Conservation (phyloP, 2,113 vertebrate species). For the Phaetusa simplex region DNA sequence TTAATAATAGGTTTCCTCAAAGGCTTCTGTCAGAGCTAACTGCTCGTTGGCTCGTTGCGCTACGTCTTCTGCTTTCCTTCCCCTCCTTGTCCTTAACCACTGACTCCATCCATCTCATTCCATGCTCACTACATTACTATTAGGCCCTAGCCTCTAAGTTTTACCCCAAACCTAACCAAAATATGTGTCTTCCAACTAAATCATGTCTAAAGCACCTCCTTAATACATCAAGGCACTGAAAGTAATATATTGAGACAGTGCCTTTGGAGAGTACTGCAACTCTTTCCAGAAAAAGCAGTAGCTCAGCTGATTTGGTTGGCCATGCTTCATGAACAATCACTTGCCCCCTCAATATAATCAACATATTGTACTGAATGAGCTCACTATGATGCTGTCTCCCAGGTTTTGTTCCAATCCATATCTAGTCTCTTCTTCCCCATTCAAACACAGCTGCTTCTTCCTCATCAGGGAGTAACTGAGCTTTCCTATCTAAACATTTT, state of each 20-base stretch:
- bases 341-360: not conserved
- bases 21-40: not conserved
- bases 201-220: not conserved
- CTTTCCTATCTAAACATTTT: not conserved
- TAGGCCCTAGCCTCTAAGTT: not conserved
- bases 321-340: not conserved
- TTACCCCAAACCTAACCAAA: not conserved
- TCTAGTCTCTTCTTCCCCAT: not conserved
- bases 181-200: not conserved
- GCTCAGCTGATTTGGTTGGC: not conserved
- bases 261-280: not conserved
- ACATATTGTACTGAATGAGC: not conserved
- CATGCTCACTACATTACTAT: not conserved
- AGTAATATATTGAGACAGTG: not conserved
- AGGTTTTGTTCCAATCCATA: not conserved
- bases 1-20: conserved; percentile 15
- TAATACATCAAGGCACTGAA: not conserved
- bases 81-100: conserved; percentile 11
- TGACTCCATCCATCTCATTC: conserved; percentile 21
- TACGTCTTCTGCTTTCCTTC: not conserved
- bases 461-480: not conserved
- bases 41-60: not conserved
- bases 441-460: not conserved
- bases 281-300: not conserved
- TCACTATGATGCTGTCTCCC: not conserved